These are phyloP conservation scores for Phenganax stokvisi DNA, from an alignment of 92 coral and sea anemone genomes.

Conservation along the genomic window DNA sequence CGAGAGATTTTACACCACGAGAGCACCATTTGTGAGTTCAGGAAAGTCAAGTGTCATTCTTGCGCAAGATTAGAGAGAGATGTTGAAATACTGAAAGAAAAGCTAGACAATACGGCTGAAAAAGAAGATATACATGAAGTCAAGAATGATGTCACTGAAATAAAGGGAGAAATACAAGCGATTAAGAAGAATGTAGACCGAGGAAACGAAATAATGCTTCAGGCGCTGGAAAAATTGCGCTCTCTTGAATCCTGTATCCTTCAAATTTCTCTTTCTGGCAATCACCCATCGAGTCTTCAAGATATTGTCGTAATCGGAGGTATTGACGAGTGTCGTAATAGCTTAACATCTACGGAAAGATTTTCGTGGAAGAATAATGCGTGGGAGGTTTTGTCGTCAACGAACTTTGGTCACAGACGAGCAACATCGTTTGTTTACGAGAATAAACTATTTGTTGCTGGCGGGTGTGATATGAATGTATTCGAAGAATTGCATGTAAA, in stretches of 20 bases:
- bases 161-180: background rate
- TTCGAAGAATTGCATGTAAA: background rate
- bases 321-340: background rate
- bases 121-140: background rate
- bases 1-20: constrained; percentile 7
- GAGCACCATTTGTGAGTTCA: background rate
- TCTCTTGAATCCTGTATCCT: background rate
- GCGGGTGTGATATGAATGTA: background rate
- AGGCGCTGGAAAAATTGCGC: background rate
- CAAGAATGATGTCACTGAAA: background rate
- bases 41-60: background rate
- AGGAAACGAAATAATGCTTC: background rate
- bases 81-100: background rate
- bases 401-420: background rate
- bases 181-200: background rate
- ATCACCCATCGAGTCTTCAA: constrained; percentile 11
- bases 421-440: constrained; percentile 29
- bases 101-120: background rate
- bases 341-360: background rate
- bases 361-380: constrained; percentile 8
- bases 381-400: constrained; percentile 5
- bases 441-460: constrained; percentile 10
- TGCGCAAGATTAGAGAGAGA: background rate
- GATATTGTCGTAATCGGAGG: constrained; percentile 20
- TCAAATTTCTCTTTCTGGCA: background rate